Evolutionary conservation across 2,113 vertebrate genomes (phyloP), one percentile per base, ranked within the genome.

Genomic region (Machaerirhynchus nigripectus): DNA sequence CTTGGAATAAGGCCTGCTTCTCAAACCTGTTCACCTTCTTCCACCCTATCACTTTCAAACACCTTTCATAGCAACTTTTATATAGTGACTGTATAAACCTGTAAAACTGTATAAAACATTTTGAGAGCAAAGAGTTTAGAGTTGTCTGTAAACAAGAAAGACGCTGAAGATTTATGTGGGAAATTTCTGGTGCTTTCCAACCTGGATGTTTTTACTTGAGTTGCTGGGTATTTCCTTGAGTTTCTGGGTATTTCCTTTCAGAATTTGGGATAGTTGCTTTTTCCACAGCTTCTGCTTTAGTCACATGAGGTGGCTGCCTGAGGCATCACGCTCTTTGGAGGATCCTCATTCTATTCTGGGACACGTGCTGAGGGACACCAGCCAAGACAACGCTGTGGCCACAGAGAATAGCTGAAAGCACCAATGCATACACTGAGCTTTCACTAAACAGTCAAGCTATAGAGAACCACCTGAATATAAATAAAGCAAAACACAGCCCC

Each of bases 211-310:
- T 76, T n/a, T 15, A 60, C 35, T 78, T 69, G 31, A 82, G 60
- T 12, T 89, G 28, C 44, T 84, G 59, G 46, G 73, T 5, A 73
- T 76, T 80, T 84, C 42, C 26, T 83, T 74, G 12, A 37, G 33
- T 12, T 87, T 4, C 18, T 89, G 74, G 57, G 77, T 9, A 79
- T 87, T 93, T 90, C 57, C 40, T 92, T 57, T 89, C 69, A 92
- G 15, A 86, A 64, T 53, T 64, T 73, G 31, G 46, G 57, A 91
- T 23, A 59, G 23, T 26, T 88, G 24, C 9, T 81, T 78, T 85
- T 70, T 71, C 39, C 44, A 64, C 82, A 84, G n/a, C 92, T 96
- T 96, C 96, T 92, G 88, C 93, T 96, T 94, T 81, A 68, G 85
- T 93, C 93, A 86, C 71, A 63, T 74, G 90, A 19, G 56, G 75